Base-by-base conservation (phyloP, 2,888 invertebrate genomes). In the Ectemnius cavifrons region DNA sequence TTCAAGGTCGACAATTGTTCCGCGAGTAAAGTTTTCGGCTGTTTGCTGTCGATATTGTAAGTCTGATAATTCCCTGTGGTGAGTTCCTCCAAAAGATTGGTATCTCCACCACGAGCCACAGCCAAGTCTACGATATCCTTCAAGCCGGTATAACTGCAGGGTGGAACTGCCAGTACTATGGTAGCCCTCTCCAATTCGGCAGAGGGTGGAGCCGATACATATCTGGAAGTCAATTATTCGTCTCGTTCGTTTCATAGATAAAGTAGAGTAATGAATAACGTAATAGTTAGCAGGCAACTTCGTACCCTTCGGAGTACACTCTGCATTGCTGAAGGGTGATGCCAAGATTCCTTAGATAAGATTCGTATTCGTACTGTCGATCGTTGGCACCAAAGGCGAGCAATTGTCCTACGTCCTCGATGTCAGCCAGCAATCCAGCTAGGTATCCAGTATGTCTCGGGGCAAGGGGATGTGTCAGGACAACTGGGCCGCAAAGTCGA, bases 61-160 rank as follows among this genome's bases (percentile, higher is more conserved):
- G 20, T 23, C 13, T 4, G 11, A 11, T n/a, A 45, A n/a, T 47
- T 56, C 2, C 80, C 71, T 46, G 84, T 85, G 0, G 90, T 89
- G 46, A 92, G 81, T 16, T 94, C 93, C 92, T 96, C 95, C 63
- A 97, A 91, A 93, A 96, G 94, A 13, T 93, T 92, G 5, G 95
- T 91, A 88, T 96, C 96, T 0, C 96, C 96, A 1, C 95, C 96
- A 46, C 96, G 92, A 5, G 91, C 91, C 6, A 92, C 90, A 6
- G 89, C 96, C 84, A 96, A 91, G 85, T 96, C 96, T 4, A 96
- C 96, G 0, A 96, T 95, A 88, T 96, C 96, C 0, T 93, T 93
- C 27, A 96, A 94, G 0, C 96, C 95, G 0, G 96, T 95, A 86
- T 95, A 96, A 0, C 96, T 96, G 87, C 96, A 96, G 0, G 96